Base-by-base conservation (phyloP, 2,797 vertebrate species). In the Geotrypetes seraphini region DNA sequence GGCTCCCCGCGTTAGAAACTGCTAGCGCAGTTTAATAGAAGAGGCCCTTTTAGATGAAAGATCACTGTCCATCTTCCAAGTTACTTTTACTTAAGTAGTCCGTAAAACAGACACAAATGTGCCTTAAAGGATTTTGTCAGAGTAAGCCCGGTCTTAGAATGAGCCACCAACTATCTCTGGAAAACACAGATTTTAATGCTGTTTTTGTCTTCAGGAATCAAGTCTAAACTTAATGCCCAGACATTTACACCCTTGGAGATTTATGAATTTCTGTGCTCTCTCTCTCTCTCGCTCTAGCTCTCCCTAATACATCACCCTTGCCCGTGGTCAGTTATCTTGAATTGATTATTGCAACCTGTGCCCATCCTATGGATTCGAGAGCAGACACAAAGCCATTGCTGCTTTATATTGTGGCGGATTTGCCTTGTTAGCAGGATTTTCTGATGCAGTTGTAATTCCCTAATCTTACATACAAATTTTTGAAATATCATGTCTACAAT, bases 21-120 rank as follows among this genome's bases (percentile, higher is more conserved):
- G n/a, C n/a, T n/a, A n/a, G n/a, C n/a, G n/a, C n/a, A n/a, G n/a
- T n/a, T n/a, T n/a, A n/a, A n/a, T n/a, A n/a, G n/a, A n/a, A n/a
- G n/a, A n/a, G n/a, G n/a, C n/a, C n/a, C n/a, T n/a, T n/a, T n/a
- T 31, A 57, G 36, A 61, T 69, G 52, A 55, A 37, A 65, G 59
- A 71, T 73, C 71, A 60, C 23, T 61, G 39, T 47, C 9, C 47
- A 44, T 47, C 33, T 70, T 64, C 62, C 37, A 53, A 14, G 39
- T 30, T 37, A 59, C 39, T 63, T 74, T 66, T 36, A 45, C 36
- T 72, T 65, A 63, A 64, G 41, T 27, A 57, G 14, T 77, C 75
- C 64, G 60, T 63, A 50, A 73, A 73, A 76, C 75, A n/a, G n/a
- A n/a, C 75, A 62, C 75, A 70, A 63, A 70, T n/a, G 64, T 63